Evolutionary conservation across 2,888 invertebrate genomes (phyloP), one percentile per base, ranked within the genome.

Genomic region (Pandemis heparana): DNA sequence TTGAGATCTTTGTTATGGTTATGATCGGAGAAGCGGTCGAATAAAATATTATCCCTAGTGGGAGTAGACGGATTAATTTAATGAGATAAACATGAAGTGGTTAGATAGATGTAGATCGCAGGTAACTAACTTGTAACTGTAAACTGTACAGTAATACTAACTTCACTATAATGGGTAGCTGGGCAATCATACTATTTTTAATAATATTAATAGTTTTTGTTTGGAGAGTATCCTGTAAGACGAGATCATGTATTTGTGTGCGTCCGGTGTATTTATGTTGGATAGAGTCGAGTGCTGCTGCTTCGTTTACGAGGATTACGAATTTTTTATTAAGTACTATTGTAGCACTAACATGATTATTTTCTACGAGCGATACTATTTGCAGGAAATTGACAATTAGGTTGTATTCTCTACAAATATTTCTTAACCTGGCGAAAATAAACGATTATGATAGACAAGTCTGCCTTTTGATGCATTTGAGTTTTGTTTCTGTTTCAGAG

Each of bases 111-210:
- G 86, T 92, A 92, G 92, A 84, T 85, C 86, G 88, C 89, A 87
- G 87, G 83, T 86, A 81, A 83, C 86, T 89, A 87, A 91, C 87
- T 79, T 87, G 82, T 89, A 86, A 87, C 79, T 87, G 82, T 89
- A 86, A 87, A 88, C 83, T 92, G 92, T 92, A 92, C 93, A 92
- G 92, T 92, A 92, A 88, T 90, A 93, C 92, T 92, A 92, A 93
- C 90, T 91, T 91, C 92, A 91, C 91, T 91, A 87, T 90, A 59
- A 89, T 91, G 91, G 93, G 93, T 93, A 93, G 93, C 91, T 92
- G 93, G 93, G 92, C 92, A 92, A 93, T 92, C 92, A 85, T 91
- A 91, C 88, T 92, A 90, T 90, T 90, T 91, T 92, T 90, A 91
- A 87, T 91, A 90, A 63, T 46, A 63, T 87, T 87, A 84, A 85